Conservation (phyloP, 2,797 vertebrate species). For the Acrocephalus scirpaceus region DNA sequence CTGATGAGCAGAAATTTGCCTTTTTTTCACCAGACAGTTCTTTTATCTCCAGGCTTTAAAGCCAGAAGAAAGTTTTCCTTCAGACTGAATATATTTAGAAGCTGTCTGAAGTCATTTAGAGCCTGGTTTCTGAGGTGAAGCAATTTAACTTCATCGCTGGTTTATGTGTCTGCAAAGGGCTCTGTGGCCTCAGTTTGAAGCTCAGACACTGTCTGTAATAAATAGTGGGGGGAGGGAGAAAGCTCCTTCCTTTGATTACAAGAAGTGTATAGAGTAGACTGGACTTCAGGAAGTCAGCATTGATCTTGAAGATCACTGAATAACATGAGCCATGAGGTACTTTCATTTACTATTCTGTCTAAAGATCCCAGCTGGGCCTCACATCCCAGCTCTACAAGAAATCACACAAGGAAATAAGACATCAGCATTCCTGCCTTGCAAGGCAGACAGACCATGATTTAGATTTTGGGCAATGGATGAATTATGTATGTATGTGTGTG, state of each 20-base stretch:
- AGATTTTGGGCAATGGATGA: not conserved
- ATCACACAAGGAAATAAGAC: not conserved
- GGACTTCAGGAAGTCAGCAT: slow-evolving; percentile 52
- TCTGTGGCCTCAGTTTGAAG: not conserved
- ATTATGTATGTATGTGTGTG: not conserved
- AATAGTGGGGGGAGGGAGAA: slow-evolving; percentile 21
- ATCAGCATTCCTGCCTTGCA: not conserved
- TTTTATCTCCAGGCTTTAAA: slow-evolving; percentile 36
- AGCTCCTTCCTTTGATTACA: slow-evolving; percentile 38
- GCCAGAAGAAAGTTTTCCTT: slow-evolving; percentile 24
- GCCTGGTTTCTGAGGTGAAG: slow-evolving; percentile 35
- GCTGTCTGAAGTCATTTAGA: slow-evolving; percentile 44
- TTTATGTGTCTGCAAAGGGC: slow-evolving; percentile 13
- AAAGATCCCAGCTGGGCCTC: not conserved
- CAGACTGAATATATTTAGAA: slow-evolving; percentile 32
- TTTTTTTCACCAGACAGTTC: not conserved
- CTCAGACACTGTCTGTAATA: slow-evolving; percentile 17
- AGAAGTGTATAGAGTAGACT: not conserved
- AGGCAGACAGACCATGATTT: not conserved
- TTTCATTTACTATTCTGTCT: slow-evolving; percentile 52
- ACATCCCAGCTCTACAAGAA: not conserved
- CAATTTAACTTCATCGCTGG: not conserved
- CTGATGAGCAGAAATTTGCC: not conserved
- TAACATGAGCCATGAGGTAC: not conserved
- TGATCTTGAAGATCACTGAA: slow-evolving; percentile 47